Conservation (phyloP, 2,888 invertebrate species). For the Epinotia demarniana region DNA sequence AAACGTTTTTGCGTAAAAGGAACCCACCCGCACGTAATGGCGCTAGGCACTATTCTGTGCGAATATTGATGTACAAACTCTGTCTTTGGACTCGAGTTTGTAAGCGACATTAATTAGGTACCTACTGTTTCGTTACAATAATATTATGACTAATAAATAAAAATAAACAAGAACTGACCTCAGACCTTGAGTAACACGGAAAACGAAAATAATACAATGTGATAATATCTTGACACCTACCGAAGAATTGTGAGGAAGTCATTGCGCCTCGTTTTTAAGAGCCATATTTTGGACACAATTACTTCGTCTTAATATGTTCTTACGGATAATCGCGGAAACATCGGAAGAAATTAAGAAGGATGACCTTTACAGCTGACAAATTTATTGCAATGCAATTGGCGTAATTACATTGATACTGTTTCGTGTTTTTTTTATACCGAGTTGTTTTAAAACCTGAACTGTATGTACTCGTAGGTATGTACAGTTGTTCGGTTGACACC, state of each 20-base stretch:
- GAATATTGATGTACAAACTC: too few species aligned
- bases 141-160: neutral
- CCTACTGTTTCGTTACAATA: neutral
- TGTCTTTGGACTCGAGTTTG: too few species aligned
- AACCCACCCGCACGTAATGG: too few species aligned
- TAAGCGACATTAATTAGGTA: too few species aligned
- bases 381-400: neutral
- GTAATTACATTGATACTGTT: neutral
- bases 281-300: neutral
- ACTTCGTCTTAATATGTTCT: neutral
- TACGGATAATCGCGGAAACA: neutral
- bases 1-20: too few species aligned
- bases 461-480: too few species aligned
- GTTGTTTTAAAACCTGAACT: too few species aligned
- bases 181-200: conserved; percentile 17
- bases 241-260: conserved; percentile 3
- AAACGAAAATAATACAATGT: neutral
- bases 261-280: neutral
- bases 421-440: neutral
- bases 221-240: conserved; percentile 3
- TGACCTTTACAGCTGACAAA: neutral
- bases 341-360: conserved; percentile 15
- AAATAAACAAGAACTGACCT: conserved; percentile 2
- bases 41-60: too few species aligned
- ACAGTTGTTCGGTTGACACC: too few species aligned